Percentiles rank a stretch among this genome's conserved stretches.
Evolutionary conservation across 2,113 vertebrate species (phyloP).

Genomic region (Pelmatolapia mariae): DNA sequence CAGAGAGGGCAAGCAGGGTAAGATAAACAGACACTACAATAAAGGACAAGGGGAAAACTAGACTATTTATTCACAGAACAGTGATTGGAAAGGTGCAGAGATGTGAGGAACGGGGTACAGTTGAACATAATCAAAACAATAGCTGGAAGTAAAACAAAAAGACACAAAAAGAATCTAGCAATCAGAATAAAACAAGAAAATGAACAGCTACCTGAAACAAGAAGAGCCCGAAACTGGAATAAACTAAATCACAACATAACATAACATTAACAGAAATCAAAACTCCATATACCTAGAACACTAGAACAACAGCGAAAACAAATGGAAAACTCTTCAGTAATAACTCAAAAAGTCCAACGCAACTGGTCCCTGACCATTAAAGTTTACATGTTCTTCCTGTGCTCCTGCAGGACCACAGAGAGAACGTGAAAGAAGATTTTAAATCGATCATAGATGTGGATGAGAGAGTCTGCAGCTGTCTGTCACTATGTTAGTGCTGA

Average conservation of each 20-base stretch:
- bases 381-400: background rate
- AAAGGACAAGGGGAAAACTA: background rate
- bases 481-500: background rate
- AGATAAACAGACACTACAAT: background rate
- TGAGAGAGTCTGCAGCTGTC: background rate
- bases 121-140: background rate
- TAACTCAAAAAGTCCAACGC: background rate
- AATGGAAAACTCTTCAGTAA: background rate
- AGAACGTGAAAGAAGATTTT: background rate
- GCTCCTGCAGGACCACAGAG: background rate
- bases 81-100: background rate
- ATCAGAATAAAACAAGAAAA: background rate
- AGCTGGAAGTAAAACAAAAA: background rate
- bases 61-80: background rate
- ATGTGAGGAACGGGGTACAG: background rate
- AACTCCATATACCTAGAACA: background rate
- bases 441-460: background rate
- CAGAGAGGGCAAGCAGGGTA: background rate
- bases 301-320: background rate
- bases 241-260: background rate
- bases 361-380: background rate
- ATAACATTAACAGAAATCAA: background rate
- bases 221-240: background rate
- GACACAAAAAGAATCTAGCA: background rate
- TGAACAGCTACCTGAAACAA: background rate